Base-by-base conservation (phyloP, 2,888 invertebrate genomes). In the Mantis religiosa region DNA sequence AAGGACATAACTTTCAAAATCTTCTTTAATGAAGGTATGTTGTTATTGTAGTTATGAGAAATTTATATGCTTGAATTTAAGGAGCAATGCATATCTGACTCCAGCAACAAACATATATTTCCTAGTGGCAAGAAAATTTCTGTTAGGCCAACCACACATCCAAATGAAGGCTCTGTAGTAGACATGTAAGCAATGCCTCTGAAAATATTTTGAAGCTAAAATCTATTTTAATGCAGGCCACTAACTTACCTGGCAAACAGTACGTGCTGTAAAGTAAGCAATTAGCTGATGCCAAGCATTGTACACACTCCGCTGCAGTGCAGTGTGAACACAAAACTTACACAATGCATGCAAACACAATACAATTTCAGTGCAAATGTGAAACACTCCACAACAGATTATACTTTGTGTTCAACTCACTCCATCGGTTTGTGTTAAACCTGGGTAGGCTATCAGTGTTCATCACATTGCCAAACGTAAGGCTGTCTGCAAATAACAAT, bases 371-470 rank as follows among this genome's bases (percentile, higher is more conserved):
- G 54, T 71, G 54, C 54, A 71, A 71, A 71, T 20, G 54, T 71
- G 25, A 71, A 15, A 71, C 54, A 71, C 54, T 71, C 25, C 6
- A 71, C 54, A 71, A 71, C 54, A 71, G 3, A 71, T 71, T 71
- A 71, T 20, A 71, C 54, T 71, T 20, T 28, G 86, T 27, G 27
- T 8, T 82, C 30, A 88, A 94, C 94, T 93, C 93, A 94, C 93
- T 93, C 93, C 93, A 92, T 91, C 92, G 92, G 92, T 93, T 92
- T 89, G 90, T 89, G 90, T 90, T 90, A 89, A 89, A 90, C 89
- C 90, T 91, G 88, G 90, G 88, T 83, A 89, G 90, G 71, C 85
- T 88, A 84, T 90, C 90, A 89, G 87, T 89, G 81, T 89, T 89
- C 90, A 90, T 87, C 88, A 85, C 82, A 87, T 87, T 88, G 85